Percentiles rank a stretch among this genome's conserved stretches.
Conservation (phyloP, 1,140 invertebrate species). For the Bemisia tabaci region DNA sequence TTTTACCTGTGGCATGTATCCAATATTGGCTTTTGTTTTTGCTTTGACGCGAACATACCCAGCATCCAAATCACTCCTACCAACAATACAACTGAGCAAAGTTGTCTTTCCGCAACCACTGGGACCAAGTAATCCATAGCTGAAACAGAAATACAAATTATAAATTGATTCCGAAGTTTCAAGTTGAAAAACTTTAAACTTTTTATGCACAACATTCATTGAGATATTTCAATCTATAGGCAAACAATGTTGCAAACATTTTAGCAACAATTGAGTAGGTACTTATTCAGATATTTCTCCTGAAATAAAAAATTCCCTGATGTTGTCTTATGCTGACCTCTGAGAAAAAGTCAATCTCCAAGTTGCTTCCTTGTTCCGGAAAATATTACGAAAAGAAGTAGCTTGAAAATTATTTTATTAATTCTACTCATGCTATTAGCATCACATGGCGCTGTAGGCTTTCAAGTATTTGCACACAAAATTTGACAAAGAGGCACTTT, state of each 20-base stretch:
- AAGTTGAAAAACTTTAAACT: not conserved
- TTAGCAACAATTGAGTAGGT: not conserved
- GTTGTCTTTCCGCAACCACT: constrained; percentile 75
- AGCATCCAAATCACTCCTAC: constrained; percentile 53
- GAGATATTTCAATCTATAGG: not conserved
- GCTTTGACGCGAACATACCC: constrained; percentile 70
- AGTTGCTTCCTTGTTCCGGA: too few species aligned
- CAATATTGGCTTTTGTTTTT: constrained; percentile 55
- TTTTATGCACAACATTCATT: not conserved
- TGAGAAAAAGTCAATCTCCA: too few species aligned
- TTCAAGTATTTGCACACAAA: too few species aligned
- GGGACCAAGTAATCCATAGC: constrained; percentile 70
- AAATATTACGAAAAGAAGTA: too few species aligned
- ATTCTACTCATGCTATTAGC: too few species aligned
- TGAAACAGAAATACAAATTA: constrained; percentile 26
- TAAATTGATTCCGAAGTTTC: not conserved
- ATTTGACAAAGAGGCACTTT: too few species aligned
- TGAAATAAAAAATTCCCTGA: too few species aligned
- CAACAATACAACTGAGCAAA: constrained; percentile 67
- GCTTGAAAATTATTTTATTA: too few species aligned
- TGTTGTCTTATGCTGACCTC: too few species aligned
- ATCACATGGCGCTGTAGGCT: too few species aligned
- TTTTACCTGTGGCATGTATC: constrained; percentile 68
- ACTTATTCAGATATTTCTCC: too few species aligned
- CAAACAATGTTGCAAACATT: not conserved